A percentile compares a stretch with the other conserved stretches of the same genome.
Conservation (phyloP, 1,140 invertebrate genomes). For the Bathynomus jamesi region DNA sequence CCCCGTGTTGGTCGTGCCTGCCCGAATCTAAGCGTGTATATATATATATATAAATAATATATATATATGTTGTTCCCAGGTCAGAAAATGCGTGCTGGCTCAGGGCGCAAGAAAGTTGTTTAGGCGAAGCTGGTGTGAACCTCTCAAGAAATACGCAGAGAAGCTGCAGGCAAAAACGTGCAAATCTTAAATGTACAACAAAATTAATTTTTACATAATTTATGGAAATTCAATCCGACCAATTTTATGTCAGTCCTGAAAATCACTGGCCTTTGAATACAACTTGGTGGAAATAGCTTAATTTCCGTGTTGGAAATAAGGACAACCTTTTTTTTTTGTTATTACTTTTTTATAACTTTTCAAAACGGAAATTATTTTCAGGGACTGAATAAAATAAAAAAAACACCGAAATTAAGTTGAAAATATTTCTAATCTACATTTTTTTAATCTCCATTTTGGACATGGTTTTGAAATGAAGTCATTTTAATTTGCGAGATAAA, state of each 20-base stretch:
- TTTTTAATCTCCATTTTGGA: too few species aligned
- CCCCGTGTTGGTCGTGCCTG: neutral
- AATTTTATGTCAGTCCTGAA: neutral
- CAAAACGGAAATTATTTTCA: neutral
- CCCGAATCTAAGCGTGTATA: neutral
- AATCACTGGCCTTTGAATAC: neutral
- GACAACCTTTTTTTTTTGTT: neutral
- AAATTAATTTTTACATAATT: neutral
- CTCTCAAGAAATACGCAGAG: neutral
- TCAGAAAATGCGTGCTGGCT: neutral
- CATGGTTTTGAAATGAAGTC: too few species aligned
- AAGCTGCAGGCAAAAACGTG: neutral
- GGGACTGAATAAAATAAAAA: neutral
- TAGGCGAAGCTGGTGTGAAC: neutral
- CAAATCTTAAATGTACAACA: neutral
- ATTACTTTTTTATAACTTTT: neutral
- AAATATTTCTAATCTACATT: neutral
- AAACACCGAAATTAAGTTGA: neutral
- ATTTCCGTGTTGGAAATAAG: too few species aligned
- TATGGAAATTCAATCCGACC: neutral
- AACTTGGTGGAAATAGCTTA: too few species aligned
- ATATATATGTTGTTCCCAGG: too few species aligned
- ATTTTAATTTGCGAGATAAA: too few species aligned
- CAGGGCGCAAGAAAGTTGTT: neutral
- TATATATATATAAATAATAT: neutral